Percentiles rank a stretch among this genome's conserved stretches.
Conservation (phyloP, 2,888 invertebrate genomes). For the Campoletis raptor region DNA sequence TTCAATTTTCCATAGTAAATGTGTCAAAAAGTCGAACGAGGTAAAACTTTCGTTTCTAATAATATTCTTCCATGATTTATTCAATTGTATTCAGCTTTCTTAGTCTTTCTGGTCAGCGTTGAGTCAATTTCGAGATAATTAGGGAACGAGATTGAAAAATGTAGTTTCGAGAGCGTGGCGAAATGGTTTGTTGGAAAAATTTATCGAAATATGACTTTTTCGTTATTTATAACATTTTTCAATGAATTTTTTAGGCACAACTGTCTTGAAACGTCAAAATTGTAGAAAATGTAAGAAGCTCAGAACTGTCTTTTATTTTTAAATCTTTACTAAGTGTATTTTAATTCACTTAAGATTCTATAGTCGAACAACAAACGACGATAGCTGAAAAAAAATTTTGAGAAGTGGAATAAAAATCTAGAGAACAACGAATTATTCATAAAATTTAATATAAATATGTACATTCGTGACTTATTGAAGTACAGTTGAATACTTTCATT, state of each 20-base stretch:
- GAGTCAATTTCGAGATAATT: background rate
- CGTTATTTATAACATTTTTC: too few relatives aligned
- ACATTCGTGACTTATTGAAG: slow-evolving; percentile 63
- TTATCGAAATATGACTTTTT: too few relatives aligned
- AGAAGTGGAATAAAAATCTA: slow-evolving; percentile 5
- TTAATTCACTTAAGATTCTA: background rate
- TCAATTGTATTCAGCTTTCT: background rate
- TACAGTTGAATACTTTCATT: slow-evolving; percentile 68
- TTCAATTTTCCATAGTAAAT: background rate
- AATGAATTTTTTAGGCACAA: too few relatives aligned
- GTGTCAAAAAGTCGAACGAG: background rate
- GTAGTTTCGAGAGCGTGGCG: background rate
- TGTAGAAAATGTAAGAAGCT: too few relatives aligned
- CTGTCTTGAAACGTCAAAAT: too few relatives aligned
- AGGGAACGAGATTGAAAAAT: background rate
- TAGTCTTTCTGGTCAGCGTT: background rate
- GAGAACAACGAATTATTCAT: slow-evolving; percentile 46
- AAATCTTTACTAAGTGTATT: too few relatives aligned
- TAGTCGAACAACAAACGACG: background rate
- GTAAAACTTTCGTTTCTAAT: background rate
- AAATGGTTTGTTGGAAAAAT: background rate
- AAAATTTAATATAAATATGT: slow-evolving; percentile 69
- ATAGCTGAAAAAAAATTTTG: background rate
- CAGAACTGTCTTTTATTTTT: too few relatives aligned
- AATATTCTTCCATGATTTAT: background rate